A percentile compares a stretch with the other conserved stretches of the same genome.
Evolutionary conservation across 2,797 vertebrate genomes (phyloP).

Genomic region (Galagoides demidoff): DNA sequence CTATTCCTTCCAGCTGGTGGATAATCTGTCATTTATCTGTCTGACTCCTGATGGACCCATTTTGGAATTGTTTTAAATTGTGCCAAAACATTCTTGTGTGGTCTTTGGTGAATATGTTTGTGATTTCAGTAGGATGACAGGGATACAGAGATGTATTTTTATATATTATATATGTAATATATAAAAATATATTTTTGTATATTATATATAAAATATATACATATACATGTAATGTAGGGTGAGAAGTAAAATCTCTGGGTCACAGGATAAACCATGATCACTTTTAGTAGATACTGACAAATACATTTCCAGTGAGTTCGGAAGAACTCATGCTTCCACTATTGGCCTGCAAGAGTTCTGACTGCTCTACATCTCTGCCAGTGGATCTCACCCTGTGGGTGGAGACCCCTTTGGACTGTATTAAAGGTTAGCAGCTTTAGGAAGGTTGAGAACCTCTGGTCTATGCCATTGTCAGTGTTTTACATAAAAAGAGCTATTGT

Average conservation of each 20-base stretch:
- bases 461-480: accelerated
- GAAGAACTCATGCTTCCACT: neutral
- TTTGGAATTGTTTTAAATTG: neutral
- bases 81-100: neutral
- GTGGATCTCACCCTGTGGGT: too few species aligned
- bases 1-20: neutral
- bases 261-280: accelerated
- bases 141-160: neutral
- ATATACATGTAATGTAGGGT: neutral
- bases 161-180: neutral
- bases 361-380: neutral
- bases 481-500: accelerated
- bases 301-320: neutral
- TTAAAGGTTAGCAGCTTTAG: too few species aligned
- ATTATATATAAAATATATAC: neutral
- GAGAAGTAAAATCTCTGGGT: neutral
- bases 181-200: neutral
- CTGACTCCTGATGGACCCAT: neutral
- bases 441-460: too few species aligned
- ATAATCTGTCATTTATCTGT: accelerated
- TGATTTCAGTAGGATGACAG: neutral
- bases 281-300: neutral
- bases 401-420: too few species aligned
- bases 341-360: neutral
- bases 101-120: accelerated